These are phyloP conservation scores for Liopterus haemorrhoidalis DNA, from an alignment of 2,888 invertebrate species.

Conservation along the genomic window DNA sequence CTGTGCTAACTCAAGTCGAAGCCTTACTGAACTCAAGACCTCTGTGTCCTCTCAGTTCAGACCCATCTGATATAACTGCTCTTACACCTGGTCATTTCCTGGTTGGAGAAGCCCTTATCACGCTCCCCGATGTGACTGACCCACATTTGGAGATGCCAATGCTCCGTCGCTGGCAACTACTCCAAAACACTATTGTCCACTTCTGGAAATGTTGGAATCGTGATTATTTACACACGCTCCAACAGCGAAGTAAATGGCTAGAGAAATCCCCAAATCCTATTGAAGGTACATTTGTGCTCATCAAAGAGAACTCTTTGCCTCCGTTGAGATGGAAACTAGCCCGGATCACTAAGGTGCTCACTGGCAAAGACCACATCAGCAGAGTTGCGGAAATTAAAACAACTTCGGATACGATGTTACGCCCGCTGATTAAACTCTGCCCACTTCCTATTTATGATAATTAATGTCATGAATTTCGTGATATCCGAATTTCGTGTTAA, in stretches of 20 bases:
- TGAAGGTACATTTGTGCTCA: neutral
- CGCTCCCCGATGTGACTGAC: constrained; percentile 3
- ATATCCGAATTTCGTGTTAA: too few species aligned
- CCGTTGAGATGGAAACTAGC: neutral
- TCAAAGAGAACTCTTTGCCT: neutral
- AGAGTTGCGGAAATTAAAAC: neutral
- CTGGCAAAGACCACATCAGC: neutral
- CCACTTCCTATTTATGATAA: too few species aligned
- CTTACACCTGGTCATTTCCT: constrained; percentile 26
- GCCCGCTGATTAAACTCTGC: neutral
- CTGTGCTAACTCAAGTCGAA: constrained; percentile 28
- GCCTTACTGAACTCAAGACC: constrained; percentile 31
- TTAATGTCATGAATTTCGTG: too few species aligned
- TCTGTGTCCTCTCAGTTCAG: constrained; percentile 22
- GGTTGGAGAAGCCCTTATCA: constrained; percentile 11
- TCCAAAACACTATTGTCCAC: neutral
- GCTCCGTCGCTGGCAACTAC: neutral
- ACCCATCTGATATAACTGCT: constrained; percentile 13
- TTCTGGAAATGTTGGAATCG: constrained; percentile 1
- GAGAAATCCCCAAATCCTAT: neutral
- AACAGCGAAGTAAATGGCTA: constrained; percentile 1
- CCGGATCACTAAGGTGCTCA: neutral
- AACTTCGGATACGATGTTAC: neutral
- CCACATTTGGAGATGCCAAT: neutral
- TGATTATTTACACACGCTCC: too few species aligned